These are phyloP conservation scores for Amphipyra berbera DNA, from an alignment of 2,888 invertebrate genomes.

Conservation along the genomic window DNA sequence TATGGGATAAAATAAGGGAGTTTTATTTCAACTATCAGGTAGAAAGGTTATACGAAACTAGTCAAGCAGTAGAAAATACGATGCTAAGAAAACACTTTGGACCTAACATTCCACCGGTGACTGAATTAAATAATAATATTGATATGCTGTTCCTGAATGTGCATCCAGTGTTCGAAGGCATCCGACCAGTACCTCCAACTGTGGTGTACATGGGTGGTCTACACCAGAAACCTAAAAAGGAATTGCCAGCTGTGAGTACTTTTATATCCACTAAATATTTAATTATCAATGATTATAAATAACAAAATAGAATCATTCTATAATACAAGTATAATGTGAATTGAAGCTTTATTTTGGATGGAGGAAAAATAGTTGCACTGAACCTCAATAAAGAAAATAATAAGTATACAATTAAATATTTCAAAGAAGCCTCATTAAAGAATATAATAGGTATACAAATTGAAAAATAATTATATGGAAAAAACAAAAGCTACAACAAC, in stretches of 20 bases:
- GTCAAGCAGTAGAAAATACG: slow-evolving; percentile 21
- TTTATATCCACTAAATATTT: background rate
- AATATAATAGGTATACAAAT: too few species aligned
- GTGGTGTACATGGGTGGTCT: slow-evolving; percentile 66
- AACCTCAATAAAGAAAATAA: too few species aligned
- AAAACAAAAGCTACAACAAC: too few species aligned
- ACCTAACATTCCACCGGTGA: slow-evolving; percentile 45
- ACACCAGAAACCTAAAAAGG: slow-evolving; percentile 54
- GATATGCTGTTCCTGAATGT: slow-evolving; percentile 65
- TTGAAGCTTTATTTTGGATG: too few species aligned
- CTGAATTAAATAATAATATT: slow-evolving; percentile 60
- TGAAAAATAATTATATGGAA: too few species aligned
- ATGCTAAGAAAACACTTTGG: slow-evolving; percentile 56
- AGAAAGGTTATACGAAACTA: background rate
- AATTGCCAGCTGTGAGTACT: slow-evolving; percentile 60
- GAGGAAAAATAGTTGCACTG: too few species aligned
- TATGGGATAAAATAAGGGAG: slow-evolving; percentile 64
- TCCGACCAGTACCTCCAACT: slow-evolving; percentile 64
- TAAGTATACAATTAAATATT: too few species aligned
- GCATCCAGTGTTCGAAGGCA: slow-evolving; percentile 63
- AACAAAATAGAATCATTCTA: too few species aligned
- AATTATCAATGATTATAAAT: too few species aligned
- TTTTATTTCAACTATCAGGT: slow-evolving; percentile 46
- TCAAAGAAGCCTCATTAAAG: too few species aligned
- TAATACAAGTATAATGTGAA: too few species aligned